Base-by-base conservation (phyloP, 2,888 invertebrate genomes). In the Apocheima hispidaria region DNA sequence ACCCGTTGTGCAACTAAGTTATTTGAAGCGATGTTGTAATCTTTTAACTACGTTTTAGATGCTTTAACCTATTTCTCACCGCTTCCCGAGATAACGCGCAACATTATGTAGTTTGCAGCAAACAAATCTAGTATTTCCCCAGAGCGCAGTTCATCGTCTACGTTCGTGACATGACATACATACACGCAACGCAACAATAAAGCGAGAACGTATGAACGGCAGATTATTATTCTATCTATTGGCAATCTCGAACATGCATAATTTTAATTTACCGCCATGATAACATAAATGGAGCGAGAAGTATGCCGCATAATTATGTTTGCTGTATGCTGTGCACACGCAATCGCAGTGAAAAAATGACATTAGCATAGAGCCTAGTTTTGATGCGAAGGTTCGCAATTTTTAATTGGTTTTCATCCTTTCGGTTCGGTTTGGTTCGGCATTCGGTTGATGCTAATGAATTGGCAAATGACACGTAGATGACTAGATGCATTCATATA, bases 281-380 rank as follows among this genome's bases (percentile, higher is more conserved):
- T 90, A 90, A 87, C 82, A 84, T 85, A 88, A 90, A 88, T 91
- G 78, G 90, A 90, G 88, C 91, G 87, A 84, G 73, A 89, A 87
- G 83, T 82, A 83, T 84, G 84, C 83, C 76, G 83, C 84, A 85
- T 86, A 81, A 85, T 81, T 81, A 86, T n/a, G n/a, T 83, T 80
- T 78, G 82, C 82, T 79, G 79, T 79, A 80, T 75, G 77, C 84
- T 87, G 89, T 85, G 86, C 83, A 74, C 83, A 82, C 86, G 90
- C 91, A 88, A 88, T 83, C 81, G 80, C 78, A 81, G 78, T 72
- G 73, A 82, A 88, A 79, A 85, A 88, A 83, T 86, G 78, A 78
- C 85, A 87, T 87, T 88, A 85, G 83, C 83, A 84, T 86, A 77
- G 69, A 70, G 64, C 55, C 30, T 36, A 59, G 60, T 53, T 60